phyloP scores from a whole-genome alignment of 2,797 vertebrate genomes.

The Pempheris klunzingeri region DNA sequence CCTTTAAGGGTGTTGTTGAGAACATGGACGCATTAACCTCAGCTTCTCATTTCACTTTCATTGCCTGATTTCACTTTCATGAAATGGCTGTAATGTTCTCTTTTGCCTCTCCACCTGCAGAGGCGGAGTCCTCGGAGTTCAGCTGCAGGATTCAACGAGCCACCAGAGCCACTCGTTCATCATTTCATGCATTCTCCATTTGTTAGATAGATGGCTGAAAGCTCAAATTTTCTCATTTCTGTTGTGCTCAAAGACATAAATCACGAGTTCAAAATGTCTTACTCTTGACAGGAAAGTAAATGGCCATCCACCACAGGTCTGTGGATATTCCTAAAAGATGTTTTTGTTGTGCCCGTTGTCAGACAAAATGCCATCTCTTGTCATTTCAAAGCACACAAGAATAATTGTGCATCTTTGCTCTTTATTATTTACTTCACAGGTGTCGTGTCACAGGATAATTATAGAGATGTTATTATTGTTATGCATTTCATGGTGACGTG shows the following conservation, averaged over 20 bases:
- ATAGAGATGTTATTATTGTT: neutral
- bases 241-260: constrained; percentile 51
- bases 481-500: neutral
- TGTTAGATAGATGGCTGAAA: constrained; percentile 42
- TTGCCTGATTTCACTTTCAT: constrained; percentile 2
- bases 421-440: constrained; percentile 1
- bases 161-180: constrained; percentile 44
- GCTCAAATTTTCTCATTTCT: constrained; percentile 46
- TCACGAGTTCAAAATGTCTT: constrained; percentile 44
- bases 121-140: constrained; percentile 18
- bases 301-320: constrained; percentile 15
- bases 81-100: constrained; percentile 5
- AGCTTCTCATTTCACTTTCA: constrained; percentile 26
- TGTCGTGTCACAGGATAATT: neutral
- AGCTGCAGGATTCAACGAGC: constrained; percentile 36
- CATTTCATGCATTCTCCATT: constrained; percentile 39
- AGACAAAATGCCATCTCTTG: neutral
- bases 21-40: constrained; percentile 20
- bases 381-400: neutral
- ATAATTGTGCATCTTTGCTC: neutral
- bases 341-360: neutral
- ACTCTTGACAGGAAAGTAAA: constrained; percentile 42
- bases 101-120: constrained; percentile 32
- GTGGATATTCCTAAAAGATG: constrained; percentile 2
- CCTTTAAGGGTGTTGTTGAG: neutral